A percentile compares a stretch with the other conserved stretches of the same genome.
These are phyloP conservation scores for Nylanderia fulva DNA, from an alignment of 1,140 invertebrate species.

Conservation along the genomic window DNA sequence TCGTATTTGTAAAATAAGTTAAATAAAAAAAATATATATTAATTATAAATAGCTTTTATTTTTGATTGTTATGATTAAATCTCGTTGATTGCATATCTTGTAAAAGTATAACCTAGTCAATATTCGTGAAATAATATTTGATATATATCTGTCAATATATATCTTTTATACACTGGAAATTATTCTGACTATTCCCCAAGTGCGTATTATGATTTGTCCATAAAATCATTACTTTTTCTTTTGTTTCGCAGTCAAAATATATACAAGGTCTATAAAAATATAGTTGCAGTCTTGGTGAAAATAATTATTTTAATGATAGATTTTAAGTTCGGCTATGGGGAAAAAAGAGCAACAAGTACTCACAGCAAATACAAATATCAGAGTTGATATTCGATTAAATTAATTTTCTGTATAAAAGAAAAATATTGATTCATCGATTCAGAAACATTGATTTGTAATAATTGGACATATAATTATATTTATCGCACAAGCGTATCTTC, in stretches of 20 bases:
- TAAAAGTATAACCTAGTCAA: constrained; percentile 18
- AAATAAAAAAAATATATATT: constrained; percentile 54
- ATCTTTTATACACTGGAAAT: constrained; percentile 60
- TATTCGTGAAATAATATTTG: constrained; percentile 24
- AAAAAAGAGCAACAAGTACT: constrained; percentile 6
- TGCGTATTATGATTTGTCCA: constrained; percentile 34
- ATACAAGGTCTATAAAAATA: constrained; percentile 52
- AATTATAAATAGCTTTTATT: constrained; percentile 31
- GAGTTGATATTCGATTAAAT: constrained; percentile 60
- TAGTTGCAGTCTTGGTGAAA: constrained; percentile 44
- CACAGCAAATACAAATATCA: constrained; percentile 49
- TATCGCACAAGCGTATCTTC: constrained; percentile 7
- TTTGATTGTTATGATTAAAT: constrained; percentile 27
- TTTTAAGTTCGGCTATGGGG: constrained; percentile 42
- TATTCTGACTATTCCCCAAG: constrained; percentile 60
- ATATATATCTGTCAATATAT: not conserved
- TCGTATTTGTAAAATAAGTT: constrained; percentile 39
- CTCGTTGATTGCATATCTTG: not conserved
- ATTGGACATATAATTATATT: not conserved
- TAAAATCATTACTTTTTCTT: constrained; percentile 47
- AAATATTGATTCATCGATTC: constrained; percentile 16
- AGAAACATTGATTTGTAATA: too few species aligned
- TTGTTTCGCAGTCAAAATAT: constrained; percentile 31
- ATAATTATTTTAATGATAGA: constrained; percentile 59
- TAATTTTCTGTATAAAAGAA: constrained; percentile 35